Percentiles rank a stretch among this genome's conserved stretches.
Conservation (phyloP, 2,797 vertebrate genomes). For the Morus bassanus region DNA sequence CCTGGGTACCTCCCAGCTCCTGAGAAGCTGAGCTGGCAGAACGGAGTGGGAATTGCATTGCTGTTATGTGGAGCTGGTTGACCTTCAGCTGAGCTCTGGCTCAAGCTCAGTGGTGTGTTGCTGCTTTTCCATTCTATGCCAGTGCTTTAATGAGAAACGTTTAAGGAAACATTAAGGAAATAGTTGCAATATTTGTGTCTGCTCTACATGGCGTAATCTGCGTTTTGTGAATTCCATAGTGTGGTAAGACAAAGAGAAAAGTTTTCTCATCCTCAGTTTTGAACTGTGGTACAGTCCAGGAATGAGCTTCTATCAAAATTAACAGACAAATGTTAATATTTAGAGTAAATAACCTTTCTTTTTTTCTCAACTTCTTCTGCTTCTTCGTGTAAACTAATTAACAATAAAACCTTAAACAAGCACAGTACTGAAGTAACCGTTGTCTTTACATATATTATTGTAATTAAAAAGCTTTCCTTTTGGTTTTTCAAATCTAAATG, state of each 20-base stretch:
- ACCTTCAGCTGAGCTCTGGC: neutral
- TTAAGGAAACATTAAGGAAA: conserved; percentile 33
- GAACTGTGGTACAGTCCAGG: neutral
- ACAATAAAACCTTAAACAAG: conserved; percentile 41
- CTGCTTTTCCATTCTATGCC: neutral
- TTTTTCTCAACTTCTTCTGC: neutral
- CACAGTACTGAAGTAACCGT: neutral
- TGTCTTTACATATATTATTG: conserved; percentile 39
- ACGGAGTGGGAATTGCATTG: neutral
- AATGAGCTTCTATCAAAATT: neutral
- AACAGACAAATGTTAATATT: conserved; percentile 36
- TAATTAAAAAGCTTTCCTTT: conserved; percentile 54
- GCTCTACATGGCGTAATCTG: neutral
- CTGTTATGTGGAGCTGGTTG: neutral
- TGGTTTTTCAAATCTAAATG: conserved; percentile 25
- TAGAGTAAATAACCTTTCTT: neutral
- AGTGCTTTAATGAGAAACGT: neutral
- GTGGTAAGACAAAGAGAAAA: neutral
- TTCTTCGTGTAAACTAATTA: conserved; percentile 37
- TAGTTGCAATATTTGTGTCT: conserved; percentile 3
- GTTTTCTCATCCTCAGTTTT: neutral
- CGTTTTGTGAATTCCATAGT: neutral
- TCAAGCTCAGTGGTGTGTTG: neutral
- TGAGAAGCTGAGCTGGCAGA: neutral
- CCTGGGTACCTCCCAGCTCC: neutral